phyloP scores from a whole-genome alignment of 2,797 vertebrate species.

The Channallabes apus region DNA sequence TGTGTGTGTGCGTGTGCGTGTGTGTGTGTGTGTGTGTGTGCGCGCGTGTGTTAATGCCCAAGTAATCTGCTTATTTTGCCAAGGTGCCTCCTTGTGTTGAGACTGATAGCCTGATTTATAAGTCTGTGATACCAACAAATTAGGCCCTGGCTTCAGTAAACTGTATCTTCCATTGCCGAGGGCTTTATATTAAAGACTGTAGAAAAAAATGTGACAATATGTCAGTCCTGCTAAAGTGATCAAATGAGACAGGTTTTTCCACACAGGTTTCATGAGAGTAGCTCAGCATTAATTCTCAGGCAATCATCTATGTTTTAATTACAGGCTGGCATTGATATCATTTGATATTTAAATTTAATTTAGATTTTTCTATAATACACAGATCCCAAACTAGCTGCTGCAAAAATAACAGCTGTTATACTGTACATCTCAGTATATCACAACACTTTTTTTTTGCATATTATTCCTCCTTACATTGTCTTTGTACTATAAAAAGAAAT shows the following conservation, averaged over 20 bases:
- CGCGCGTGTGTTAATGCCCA: background rate
- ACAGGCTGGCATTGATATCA: constrained; percentile 7
- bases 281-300: constrained; percentile 3
- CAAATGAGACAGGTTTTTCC: background rate
- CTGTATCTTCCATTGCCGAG: background rate
- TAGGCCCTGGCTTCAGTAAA: background rate
- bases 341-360: constrained; percentile 18
- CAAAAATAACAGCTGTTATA: constrained; percentile 9
- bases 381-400: background rate
- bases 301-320: background rate
- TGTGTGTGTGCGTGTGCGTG: background rate
- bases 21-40: background rate
- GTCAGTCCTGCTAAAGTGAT: background rate
- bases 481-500: too few species aligned
- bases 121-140: constrained; percentile 23
- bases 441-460: background rate
- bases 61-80: background rate
- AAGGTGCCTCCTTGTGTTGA: background rate
- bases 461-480: background rate
- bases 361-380: background rate
- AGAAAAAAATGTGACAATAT: background rate
- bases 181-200: background rate
- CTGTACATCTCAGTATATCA: background rate
- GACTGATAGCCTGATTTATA: constrained; percentile 33
- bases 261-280: background rate